Conservation (phyloP, 2,888 invertebrate genomes). For the Leucania comma region DNA sequence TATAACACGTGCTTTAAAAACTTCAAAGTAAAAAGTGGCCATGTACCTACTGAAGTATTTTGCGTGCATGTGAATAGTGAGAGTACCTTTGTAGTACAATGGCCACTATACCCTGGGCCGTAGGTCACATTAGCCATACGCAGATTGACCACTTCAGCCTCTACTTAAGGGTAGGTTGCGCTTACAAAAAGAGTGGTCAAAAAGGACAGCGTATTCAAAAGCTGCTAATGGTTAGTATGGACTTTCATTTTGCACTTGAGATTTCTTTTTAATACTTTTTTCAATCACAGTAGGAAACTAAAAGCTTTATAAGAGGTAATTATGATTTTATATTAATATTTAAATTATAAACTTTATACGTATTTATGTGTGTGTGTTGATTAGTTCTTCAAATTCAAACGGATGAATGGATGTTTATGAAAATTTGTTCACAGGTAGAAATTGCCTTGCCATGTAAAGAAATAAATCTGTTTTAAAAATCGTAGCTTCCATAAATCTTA, state of each 20-base stretch:
- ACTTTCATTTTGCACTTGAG: slow-evolving; percentile 29
- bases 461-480: no score
- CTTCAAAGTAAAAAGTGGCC: not conserved
- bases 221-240: slow-evolving; percentile 11
- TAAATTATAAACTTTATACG: no score
- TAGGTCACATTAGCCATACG: slow-evolving; percentile 12
- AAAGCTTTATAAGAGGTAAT: not conserved
- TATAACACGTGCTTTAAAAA: not conserved
- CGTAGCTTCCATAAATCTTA: not conserved
- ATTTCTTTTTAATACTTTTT: not conserved
- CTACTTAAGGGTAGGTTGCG: slow-evolving; percentile 13
- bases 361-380: no score
- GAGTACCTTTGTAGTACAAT: not conserved
- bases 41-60: not conserved
- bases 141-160: slow-evolving; percentile 23
- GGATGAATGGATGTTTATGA: no score
- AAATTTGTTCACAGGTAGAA: no score
- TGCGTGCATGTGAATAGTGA: not conserved
- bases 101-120: not conserved
- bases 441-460: no score
- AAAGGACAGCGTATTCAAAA: slow-evolving; percentile 16
- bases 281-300: not conserved
- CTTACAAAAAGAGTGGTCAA: slow-evolving; percentile 7
- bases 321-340: not conserved
- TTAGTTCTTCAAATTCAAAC: no score